Conservation (phyloP, 2,888 invertebrate genomes). For the Nudaria mundana region DNA sequence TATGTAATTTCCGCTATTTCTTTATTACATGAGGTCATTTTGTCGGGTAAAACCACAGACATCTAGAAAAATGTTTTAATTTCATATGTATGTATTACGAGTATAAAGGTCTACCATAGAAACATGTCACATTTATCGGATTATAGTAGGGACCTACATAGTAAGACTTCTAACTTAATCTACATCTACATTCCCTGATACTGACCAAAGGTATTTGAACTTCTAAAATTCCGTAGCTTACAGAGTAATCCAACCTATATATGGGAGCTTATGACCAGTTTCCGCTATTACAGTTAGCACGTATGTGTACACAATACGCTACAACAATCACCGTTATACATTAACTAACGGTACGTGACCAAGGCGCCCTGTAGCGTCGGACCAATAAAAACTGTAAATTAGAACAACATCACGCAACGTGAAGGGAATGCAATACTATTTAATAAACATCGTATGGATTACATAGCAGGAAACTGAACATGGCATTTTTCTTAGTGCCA, state of each 20-base stretch:
- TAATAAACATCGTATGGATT: conserved; percentile 29
- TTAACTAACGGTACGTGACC: conserved; percentile 44
- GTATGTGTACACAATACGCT: conserved; percentile 32
- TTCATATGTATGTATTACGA: too few species aligned
- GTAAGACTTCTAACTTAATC: too few species aligned
- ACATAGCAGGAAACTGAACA: conserved; percentile 5
- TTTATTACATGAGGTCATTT: too few species aligned
- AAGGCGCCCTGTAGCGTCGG: conserved; percentile 24
- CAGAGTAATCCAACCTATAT: conserved; percentile 27
- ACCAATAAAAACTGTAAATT: conserved; percentile 42
- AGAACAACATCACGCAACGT: conserved; percentile 38
- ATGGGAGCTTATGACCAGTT: conserved; percentile 36
- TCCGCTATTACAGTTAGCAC: conserved; percentile 38
- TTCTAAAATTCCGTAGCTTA: conserved; percentile 15
- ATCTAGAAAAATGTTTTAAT: too few species aligned
- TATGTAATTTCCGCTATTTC: too few species aligned
- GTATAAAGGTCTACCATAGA: too few species aligned
- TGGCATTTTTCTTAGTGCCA: not conserved
- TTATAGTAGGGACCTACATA: too few species aligned
- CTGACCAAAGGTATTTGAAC: conserved; percentile 21
- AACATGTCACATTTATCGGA: too few species aligned
- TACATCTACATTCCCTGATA: too few species aligned
- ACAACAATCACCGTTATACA: conserved; percentile 29
- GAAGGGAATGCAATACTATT: conserved; percentile 35
- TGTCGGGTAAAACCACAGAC: too few species aligned